Percentiles rank a stretch among this genome's conserved stretches.
Evolutionary conservation across 2,797 vertebrate genomes (phyloP).

Genomic region (Pseudochirops cupreus): DNA sequence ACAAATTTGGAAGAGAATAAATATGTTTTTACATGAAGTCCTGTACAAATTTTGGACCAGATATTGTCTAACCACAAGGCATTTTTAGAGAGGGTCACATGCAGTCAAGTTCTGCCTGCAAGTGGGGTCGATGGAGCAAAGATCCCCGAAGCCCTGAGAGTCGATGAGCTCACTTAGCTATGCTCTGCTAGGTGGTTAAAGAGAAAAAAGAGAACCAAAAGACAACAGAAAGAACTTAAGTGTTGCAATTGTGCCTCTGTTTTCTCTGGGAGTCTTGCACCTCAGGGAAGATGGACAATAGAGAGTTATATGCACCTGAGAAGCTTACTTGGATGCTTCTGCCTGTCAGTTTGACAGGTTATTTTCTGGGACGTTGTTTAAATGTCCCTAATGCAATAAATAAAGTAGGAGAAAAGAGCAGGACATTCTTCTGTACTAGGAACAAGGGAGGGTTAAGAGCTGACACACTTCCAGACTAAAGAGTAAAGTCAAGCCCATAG

Average conservation of each 20-base stretch:
- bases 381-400: not conserved
- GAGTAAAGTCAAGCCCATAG: not conserved
- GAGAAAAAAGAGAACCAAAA: not conserved
- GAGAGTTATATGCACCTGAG: accelerated
- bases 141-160: not conserved
- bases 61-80: not conserved
- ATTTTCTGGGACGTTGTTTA: not conserved
- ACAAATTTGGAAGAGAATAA: slow-evolving; percentile 41
- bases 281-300: not conserved
- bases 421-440: not conserved
- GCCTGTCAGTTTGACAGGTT: not conserved
- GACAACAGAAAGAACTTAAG: not conserved
- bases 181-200: not conserved
- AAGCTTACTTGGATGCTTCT: not conserved
- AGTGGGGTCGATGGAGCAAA: not conserved
- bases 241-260: not conserved
- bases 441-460: not conserved
- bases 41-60: not conserved
- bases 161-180: not conserved
- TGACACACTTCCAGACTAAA: not conserved
- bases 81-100: not conserved
- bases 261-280: not conserved
- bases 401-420: not conserved
- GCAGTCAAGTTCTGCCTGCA: not conserved
- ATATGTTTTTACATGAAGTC: slow-evolving; percentile 45